phyloP scores from a whole-genome alignment of 2,888 invertebrate genomes.

The Unio delphinus region DNA sequence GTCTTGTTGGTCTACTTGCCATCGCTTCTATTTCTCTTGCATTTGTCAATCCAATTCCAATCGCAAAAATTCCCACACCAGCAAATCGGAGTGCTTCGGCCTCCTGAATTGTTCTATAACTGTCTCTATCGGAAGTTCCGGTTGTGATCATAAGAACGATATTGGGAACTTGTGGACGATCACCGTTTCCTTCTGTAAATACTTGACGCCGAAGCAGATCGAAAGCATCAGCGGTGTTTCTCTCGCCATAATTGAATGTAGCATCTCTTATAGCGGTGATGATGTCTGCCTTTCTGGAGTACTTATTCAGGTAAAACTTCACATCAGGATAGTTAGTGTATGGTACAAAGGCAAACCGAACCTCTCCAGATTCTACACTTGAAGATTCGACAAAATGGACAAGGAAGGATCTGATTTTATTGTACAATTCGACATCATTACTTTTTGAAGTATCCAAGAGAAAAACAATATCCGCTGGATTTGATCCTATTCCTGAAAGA shows the following conservation, averaged over 20 bases:
- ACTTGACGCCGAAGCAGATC: too few species aligned
- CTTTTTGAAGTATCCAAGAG: conserved; percentile 44
- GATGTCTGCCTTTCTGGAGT: conserved; percentile 20
- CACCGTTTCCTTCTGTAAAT: too few species aligned
- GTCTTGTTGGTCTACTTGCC: conserved; percentile 37
- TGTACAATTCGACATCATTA: conserved; percentile 21
- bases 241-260: conserved; percentile 27
- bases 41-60: conserved; percentile 22
- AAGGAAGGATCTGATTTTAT: conserved; percentile 35
- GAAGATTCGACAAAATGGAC: conserved; percentile 39
- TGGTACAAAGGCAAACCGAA: conserved; percentile 63
- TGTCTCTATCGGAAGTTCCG: too few species aligned
- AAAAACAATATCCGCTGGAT: conserved; percentile 47
- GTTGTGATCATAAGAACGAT: too few species aligned
- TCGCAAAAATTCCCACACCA: conserved; percentile 49
- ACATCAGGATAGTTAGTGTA: conserved; percentile 59
- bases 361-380: conserved; percentile 47
- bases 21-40: conserved; percentile 28
- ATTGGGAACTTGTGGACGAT: too few species aligned
- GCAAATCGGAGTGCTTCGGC: too few species aligned
- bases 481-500: conserved; percentile 44
- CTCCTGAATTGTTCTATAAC: too few species aligned
- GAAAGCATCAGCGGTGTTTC: too few species aligned
- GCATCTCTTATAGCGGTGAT: conserved; percentile 30
- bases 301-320: conserved; percentile 32